phyloP scores from a whole-genome alignment of 92 coral and sea anemone species.

The Epizoanthus fatuus region DNA sequence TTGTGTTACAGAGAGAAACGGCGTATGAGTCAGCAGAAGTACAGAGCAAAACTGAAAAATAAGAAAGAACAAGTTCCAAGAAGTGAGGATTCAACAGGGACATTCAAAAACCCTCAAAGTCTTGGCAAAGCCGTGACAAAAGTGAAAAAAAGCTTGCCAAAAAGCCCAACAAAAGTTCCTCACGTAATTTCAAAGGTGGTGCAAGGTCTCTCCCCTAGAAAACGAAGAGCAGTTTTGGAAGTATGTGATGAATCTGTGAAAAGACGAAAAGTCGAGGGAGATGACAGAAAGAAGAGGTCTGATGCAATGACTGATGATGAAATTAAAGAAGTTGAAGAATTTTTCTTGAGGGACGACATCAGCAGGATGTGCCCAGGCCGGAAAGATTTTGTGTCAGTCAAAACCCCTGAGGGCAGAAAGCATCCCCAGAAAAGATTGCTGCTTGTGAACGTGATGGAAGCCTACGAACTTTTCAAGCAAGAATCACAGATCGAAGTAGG shows the following conservation, averaged over 20 bases:
- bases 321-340: conserved; percentile 40
- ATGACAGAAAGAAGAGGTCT: conserved; percentile 59
- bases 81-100: no score
- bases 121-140: conserved; percentile 59
- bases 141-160: conserved; percentile 62
- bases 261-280: conserved; percentile 38
- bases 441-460: conserved; percentile 58
- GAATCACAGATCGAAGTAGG: conserved; percentile 50
- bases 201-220: conserved; percentile 54
- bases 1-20: conserved; percentile 20
- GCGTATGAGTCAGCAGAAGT: conserved; percentile 40
- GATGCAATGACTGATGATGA: conserved; percentile 55
- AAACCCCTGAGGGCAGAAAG: neutral
- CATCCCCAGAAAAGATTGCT: conserved; percentile 62
- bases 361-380: conserved; percentile 30
- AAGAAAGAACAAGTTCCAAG: neutral
- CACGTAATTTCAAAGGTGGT: conserved; percentile 63
- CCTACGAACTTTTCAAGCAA: conserved; percentile 35
- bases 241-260: conserved; percentile 51
- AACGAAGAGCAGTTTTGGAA: conserved; percentile 56
- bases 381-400: neutral
- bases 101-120: conserved; percentile 33
- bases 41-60: conserved; percentile 27
- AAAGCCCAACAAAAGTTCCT: conserved; percentile 39
- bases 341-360: conserved; percentile 32